Evolutionary conservation across 2,113 vertebrate species (phyloP).

Genomic region (Anthoscopus minutus): DNA sequence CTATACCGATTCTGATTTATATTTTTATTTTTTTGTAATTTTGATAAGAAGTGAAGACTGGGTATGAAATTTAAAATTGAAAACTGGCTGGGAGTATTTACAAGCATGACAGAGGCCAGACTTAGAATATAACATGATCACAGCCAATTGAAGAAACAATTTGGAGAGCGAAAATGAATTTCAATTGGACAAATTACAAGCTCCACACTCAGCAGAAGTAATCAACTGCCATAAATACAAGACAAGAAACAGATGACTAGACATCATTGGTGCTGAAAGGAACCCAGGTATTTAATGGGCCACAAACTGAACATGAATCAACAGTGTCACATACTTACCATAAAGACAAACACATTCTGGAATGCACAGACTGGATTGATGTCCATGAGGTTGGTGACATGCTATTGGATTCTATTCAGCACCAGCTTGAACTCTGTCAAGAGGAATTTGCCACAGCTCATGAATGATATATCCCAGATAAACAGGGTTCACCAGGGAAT

Average conservation of each 20-base stretch:
- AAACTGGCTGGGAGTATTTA: not conserved
- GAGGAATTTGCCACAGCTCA: not conserved
- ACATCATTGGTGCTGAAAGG: not conserved
- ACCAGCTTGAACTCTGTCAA: not conserved
- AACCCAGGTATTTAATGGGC: not conserved
- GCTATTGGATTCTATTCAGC: not conserved
- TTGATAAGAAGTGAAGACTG: not conserved
- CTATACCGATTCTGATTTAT: not conserved
- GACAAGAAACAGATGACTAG: not conserved
- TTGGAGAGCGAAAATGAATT: not conserved
- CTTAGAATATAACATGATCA: not conserved
- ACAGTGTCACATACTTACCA: not conserved
- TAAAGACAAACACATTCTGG: not conserved
- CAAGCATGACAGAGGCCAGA: not conserved
- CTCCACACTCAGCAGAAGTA: not conserved
- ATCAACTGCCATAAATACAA: not conserved
- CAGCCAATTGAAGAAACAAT: not conserved
- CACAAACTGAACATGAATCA: not conserved
- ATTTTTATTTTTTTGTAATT: not conserved
- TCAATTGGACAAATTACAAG: not conserved
- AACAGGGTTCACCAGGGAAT: not conserved
- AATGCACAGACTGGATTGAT: rapidly evolving
- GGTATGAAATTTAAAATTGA: not conserved
- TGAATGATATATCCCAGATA: not conserved
- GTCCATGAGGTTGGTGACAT: not conserved